Evolutionary conservation across 1,140 invertebrate genomes (phyloP).

Genomic region (Helicoverpa zea): DNA sequence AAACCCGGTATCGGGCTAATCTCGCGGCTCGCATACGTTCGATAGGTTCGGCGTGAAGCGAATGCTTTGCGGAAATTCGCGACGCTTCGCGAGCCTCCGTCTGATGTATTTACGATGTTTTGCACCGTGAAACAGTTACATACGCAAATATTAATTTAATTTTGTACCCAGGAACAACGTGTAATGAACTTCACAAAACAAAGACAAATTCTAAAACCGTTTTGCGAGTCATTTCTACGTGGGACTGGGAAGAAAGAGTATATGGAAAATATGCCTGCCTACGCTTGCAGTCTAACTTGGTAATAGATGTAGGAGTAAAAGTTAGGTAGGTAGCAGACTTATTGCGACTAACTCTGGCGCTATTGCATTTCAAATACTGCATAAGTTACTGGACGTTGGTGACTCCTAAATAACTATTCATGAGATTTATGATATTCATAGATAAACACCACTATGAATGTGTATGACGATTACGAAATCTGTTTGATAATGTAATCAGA

Average conservation of each 20-base stretch:
- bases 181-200: background rate
- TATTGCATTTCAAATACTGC: background rate
- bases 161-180: background rate
- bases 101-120: conserved; percentile 41
- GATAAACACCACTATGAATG: background rate
- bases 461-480: background rate
- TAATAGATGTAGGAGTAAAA: conserved; percentile 14
- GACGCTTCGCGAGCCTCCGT: conserved; percentile 1
- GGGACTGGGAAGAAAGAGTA: background rate
- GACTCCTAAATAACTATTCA: conserved; percentile 8
- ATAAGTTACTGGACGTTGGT: background rate
- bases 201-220: background rate
- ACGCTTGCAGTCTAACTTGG: background rate
- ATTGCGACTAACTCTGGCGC: background rate
- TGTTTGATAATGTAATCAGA: background rate
- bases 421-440: conserved; percentile 4
- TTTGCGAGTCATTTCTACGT: background rate
- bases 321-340: conserved; percentile 8
- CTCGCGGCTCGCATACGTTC: conserved; percentile 31
- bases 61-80: conserved; percentile 46
- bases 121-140: background rate
- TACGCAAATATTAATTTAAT: conserved; percentile 2
- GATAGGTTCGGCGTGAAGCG: conserved; percentile 45
- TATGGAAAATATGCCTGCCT: background rate
- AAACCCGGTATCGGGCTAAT: conserved; percentile 49